phyloP scores from a whole-genome alignment of 1,140 invertebrate species.

The Microplitis mediator region DNA sequence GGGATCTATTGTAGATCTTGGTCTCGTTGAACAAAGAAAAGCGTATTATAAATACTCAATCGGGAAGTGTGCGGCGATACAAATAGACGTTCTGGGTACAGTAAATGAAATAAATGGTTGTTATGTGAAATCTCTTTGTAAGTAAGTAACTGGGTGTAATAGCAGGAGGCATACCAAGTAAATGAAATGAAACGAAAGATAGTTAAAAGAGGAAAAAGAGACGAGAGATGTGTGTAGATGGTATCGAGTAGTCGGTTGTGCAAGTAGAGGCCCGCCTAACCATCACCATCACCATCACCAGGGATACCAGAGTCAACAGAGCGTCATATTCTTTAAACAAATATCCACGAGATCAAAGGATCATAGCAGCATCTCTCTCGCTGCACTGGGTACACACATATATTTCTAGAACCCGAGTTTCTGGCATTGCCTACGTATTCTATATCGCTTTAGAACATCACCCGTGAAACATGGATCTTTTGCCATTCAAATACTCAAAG shows the following conservation, averaged over 20 bases:
- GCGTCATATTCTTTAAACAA: slow-evolving; percentile 49
- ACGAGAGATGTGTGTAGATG: no score
- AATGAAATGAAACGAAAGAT: no score
- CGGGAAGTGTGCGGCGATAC: no score
- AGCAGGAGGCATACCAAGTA: no score
- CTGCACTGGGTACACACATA: slow-evolving; percentile 25
- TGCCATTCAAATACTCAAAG: slow-evolving; percentile 13
- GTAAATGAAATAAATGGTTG: no score
- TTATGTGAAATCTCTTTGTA: no score
- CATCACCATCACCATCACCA: slow-evolving; percentile 17
- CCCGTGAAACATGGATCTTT: neutral
- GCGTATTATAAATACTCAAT: no score
- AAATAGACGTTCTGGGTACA: no score
- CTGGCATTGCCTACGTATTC: slow-evolving; percentile 16
- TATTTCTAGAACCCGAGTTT: neutral
- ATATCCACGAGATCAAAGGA: slow-evolving; percentile 44
- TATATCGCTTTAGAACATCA: slow-evolving; percentile 19
- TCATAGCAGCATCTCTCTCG: slow-evolving; percentile 3
- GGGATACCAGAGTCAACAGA: slow-evolving; percentile 46
- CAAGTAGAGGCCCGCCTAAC: neutral
- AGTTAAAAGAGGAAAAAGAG: no score
- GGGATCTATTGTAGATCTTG: no score
- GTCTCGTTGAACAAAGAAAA: no score
- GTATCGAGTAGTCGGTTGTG: neutral
- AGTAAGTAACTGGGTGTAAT: no score